A percentile compares a stretch with the other conserved stretches of the same genome.
phyloP scores from a whole-genome alignment of 1,140 invertebrate genomes.

The Hylaeus anthracinus region DNA sequence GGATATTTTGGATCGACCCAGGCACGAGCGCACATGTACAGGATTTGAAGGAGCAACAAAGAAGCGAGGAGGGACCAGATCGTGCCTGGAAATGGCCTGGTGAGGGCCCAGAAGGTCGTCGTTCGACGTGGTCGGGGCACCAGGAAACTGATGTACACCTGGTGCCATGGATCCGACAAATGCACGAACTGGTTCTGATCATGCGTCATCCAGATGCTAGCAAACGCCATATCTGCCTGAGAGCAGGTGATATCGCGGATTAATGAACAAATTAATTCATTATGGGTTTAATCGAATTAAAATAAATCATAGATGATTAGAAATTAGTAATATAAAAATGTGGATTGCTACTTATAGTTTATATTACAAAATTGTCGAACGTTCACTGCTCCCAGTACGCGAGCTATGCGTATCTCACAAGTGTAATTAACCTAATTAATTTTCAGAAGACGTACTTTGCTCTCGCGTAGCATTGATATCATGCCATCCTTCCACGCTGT shows the following conservation, averaged over 20 bases:
- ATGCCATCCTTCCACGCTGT: constrained; percentile 69
- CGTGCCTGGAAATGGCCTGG: constrained; percentile 63
- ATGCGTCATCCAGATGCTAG: constrained; percentile 65
- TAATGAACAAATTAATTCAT: background rate
- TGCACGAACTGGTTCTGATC: constrained; percentile 58
- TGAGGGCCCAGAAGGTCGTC: constrained; percentile 72
- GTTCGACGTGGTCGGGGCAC: constrained; percentile 71
- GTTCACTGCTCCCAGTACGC: too few species aligned
- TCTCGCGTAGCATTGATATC: constrained; percentile 50
- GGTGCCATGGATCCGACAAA: constrained; percentile 67
- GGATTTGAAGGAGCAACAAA: constrained; percentile 53
- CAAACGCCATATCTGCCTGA: constrained; percentile 72
- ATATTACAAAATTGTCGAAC: too few species aligned
- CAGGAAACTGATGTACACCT: constrained; percentile 66
- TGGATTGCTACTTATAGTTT: too few species aligned
- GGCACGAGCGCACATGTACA: constrained; percentile 58
- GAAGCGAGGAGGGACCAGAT: constrained; percentile 65
- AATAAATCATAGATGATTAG: too few species aligned
- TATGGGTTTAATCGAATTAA: too few species aligned
- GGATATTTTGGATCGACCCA: constrained; percentile 65
- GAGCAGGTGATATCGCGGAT: background rate
- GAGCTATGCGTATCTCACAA: too few species aligned
- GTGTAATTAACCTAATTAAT: too few species aligned
- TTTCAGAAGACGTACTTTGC: constrained; percentile 26
- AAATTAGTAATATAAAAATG: too few species aligned